Evolutionary conservation across 64 coral and sea anemone genomes (phyloP).

Genomic region (Hydrozoanthus tunicans): DNA sequence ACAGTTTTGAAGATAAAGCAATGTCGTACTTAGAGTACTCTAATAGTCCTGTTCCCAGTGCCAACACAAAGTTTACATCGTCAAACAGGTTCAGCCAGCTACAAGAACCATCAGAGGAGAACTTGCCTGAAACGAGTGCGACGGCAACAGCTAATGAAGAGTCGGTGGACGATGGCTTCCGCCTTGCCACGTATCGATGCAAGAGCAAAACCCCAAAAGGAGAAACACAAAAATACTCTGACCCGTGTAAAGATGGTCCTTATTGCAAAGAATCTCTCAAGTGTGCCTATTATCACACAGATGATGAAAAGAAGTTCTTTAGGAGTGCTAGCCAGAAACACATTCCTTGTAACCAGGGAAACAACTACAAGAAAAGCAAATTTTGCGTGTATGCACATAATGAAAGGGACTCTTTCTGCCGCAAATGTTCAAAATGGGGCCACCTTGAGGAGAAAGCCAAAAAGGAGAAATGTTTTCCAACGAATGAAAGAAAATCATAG

Average conservation of each 20-base stretch:
- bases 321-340: neutral
- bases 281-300: neutral
- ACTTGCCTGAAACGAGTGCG: too few species aligned
- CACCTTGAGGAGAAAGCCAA: neutral
- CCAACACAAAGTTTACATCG: neutral
- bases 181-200: neutral
- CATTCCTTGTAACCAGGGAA: neutral
- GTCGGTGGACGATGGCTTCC: neutral
- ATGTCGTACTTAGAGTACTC: neutral
- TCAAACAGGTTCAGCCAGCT: too few species aligned
- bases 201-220: neutral
- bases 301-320: neutral
- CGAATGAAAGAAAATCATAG: neutral
- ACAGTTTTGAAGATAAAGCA: neutral
- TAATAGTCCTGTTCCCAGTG: neutral
- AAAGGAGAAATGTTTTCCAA: neutral
- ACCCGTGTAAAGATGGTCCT: neutral
- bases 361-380: neutral
- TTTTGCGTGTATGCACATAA: neutral
- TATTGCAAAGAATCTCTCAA: neutral
- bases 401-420: neutral
- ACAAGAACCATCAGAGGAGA: too few species aligned
- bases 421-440: conserved; percentile 15
- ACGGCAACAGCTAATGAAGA: neutral
- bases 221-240: neutral